Percentiles rank a stretch among this genome's conserved stretches.
phyloP scores from a whole-genome alignment of 2,797 vertebrate species.

The Takifugu ocellatus region DNA sequence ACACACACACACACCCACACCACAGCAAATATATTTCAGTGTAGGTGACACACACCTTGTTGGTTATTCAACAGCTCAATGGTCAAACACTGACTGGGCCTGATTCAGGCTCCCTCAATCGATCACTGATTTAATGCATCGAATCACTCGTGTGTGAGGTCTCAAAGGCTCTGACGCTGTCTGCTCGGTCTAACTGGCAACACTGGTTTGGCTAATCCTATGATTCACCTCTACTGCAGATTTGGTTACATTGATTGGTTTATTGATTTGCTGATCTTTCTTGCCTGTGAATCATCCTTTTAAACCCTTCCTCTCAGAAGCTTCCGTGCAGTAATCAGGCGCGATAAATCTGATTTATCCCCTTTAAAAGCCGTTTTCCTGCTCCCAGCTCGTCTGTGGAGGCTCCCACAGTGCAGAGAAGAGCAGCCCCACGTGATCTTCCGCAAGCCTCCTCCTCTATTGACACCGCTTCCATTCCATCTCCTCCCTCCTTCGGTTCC shows the following conservation, averaged over 20 bases:
- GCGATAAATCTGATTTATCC: not conserved
- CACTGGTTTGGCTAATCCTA: too few species aligned
- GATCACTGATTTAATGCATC: too few species aligned
- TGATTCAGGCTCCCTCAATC: too few species aligned
- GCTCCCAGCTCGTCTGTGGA: slow-evolving; percentile 9
- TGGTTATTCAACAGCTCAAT: not conserved
- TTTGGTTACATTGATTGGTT: too few species aligned
- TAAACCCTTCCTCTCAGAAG: not conserved
- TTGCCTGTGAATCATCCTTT: too few species aligned
- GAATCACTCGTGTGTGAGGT: not conserved
- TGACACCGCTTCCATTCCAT: slow-evolving; percentile 13
- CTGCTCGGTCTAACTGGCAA: too few species aligned
- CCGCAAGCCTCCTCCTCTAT: slow-evolving; percentile 14
- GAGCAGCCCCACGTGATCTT: slow-evolving; percentile 6
- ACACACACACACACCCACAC: slow-evolving; percentile 13
- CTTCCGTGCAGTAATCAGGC: not conserved
- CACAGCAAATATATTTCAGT: not conserved
- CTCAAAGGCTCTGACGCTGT: not conserved
- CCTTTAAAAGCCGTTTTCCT: slow-evolving; percentile 14
- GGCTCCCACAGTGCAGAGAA: slow-evolving; percentile 1
- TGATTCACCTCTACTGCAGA: not conserved
- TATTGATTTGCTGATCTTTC: too few species aligned
- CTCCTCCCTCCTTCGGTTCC: slow-evolving; percentile 20
- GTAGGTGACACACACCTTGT: too few species aligned
- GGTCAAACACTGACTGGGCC: not conserved